Conservation (phyloP, 2,797 vertebrate genomes). For the Paratrypauchen microcephalus region DNA sequence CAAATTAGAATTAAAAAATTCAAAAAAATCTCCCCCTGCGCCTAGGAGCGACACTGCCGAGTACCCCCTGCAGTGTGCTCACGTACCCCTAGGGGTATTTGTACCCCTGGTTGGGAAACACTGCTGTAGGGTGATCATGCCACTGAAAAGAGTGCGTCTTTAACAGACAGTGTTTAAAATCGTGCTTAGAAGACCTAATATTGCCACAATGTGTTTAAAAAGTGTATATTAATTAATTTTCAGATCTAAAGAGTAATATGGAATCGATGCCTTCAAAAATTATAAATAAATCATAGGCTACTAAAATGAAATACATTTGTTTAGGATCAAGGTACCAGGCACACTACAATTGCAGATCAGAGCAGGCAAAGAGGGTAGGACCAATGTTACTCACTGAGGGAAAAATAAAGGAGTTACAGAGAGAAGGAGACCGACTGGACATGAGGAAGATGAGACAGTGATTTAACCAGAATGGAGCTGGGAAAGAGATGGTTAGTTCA, state of each 20-base stretch:
- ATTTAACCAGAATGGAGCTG: conserved; percentile 60
- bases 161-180: conserved; percentile 26
- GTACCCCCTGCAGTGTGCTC: too few species aligned
- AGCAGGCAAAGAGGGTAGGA: conserved; percentile 75
- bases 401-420: conserved; percentile 93
- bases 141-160: conserved; percentile 27
- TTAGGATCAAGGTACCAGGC: conserved; percentile 66
- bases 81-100: too few species aligned
- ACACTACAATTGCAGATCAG: conserved; percentile 79
- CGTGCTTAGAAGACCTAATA: conserved; percentile 36
- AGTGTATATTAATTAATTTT: neutral
- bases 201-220: conserved; percentile 9
- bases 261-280: neutral
- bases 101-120: too few species aligned
- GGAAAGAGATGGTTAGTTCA: conserved; percentile 16
- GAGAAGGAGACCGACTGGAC: conserved; percentile 93
- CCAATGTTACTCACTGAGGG: conserved; percentile 93
- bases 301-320: conserved; percentile 38
- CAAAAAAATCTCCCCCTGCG: too few species aligned
- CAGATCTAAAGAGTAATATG: neutral
- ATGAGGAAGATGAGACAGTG: conserved; percentile 84
- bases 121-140: conserved; percentile 67
- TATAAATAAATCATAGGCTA: conserved; percentile 47
- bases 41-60: too few species aligned
- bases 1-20: too few species aligned